Conservation (phyloP, 2,113 vertebrate species). For the Donacobius atricapilla region DNA sequence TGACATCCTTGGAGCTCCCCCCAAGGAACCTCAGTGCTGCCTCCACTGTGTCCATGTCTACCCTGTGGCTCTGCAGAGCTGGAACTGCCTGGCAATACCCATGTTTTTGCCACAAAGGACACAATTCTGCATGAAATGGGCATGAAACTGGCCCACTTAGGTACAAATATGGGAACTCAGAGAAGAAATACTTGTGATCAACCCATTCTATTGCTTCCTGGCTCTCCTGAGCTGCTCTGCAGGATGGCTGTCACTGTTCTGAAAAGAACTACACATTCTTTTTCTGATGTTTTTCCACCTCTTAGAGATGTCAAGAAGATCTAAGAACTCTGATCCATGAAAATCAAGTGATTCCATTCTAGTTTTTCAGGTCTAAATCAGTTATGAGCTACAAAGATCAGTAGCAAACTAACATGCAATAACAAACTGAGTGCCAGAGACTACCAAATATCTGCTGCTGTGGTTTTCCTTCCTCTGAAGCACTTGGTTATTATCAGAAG, state of each 20-base stretch:
- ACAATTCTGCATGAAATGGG: not conserved
- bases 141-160: not conserved
- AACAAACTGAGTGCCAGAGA: not conserved
- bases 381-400: not conserved
- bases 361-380: not conserved
- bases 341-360: not conserved
- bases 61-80: not conserved
- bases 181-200: not conserved
- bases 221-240: not conserved
- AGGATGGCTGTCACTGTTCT: not conserved
- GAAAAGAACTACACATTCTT: not conserved
- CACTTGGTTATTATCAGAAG: not conserved
- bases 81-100: not conserved
- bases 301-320: not conserved
- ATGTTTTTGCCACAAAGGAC: not conserved
- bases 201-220: not conserved
- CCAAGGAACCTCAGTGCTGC: not conserved
- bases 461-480: constrained; percentile 40
- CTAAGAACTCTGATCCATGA: not conserved
- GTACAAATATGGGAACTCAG: not conserved
- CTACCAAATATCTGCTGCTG: not conserved
- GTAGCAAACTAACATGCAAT: not conserved
- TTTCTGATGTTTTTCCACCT: not conserved
- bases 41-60: not conserved
- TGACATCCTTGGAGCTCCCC: not conserved